Evolutionary conservation across 2,113 vertebrate genomes (phyloP), one percentile per base, ranked within the genome.

Genomic region (Pseudopodoces humilis): DNA sequence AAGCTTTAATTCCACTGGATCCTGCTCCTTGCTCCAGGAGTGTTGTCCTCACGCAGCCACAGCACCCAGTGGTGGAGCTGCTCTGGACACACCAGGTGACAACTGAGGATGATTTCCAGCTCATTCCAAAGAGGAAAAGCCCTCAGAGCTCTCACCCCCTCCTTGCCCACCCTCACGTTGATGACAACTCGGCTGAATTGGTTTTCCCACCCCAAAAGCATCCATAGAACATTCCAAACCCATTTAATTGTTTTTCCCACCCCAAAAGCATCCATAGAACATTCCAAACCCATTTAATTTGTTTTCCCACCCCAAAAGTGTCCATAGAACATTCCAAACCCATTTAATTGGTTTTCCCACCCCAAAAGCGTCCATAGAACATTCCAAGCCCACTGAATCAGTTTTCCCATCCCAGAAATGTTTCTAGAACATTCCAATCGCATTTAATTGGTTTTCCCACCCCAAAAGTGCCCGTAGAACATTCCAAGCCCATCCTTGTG

Each of bases 131-230:
- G 8, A 19, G 24, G 28, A 49, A 44, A 59, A 82, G 8, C 60
- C 55, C 67, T 39, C 50, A 12, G 0, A 2, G 50, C 55, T 82
- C 60, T 15, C 39, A 21, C 5, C 6, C 33, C 33, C 10, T 15
- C 21, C 41, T 43, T 11, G 7, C 16, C 27, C 69, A 39, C 60
- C 53, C 80, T 31, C 43, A 14, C 4, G 10, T 1, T 11, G 4
- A 2, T n/a, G 15, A 6, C 17, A 56, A 28, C 55, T 21, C 0
- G 0, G 9, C 3, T 33, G 58, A 15, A 46, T 25, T 39, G 11
- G 41, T 44, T 70, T 30, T 30, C 24, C 46, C 24, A 35, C 11
- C 21, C 17, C 53, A 55, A 31, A 55, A 31, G 30, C 30, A 16
- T 30, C 52, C 18, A 18, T 53, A 31, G 52, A 31, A 19, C 30